Evolutionary conservation across 2,888 invertebrate genomes (phyloP).

Genomic region (Zygogramma bicolorata): DNA sequence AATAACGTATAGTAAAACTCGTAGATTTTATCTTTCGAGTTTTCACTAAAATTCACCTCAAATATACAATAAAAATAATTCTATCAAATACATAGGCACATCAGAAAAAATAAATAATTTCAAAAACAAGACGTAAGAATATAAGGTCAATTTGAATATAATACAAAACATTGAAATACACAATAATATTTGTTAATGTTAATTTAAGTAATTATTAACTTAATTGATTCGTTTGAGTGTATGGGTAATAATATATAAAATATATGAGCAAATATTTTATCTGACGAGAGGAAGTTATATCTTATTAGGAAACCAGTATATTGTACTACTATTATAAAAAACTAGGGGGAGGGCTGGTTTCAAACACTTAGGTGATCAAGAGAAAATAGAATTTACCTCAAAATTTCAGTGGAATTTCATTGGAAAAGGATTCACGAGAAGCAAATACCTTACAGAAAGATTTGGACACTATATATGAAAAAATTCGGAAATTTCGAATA

Average conservation of each 20-base stretch:
- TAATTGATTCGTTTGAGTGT: neutral
- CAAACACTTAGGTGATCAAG: neutral
- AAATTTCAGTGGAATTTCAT: no score
- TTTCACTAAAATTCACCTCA: constrained; percentile 29
- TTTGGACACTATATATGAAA: no score
- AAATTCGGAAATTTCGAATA: no score
- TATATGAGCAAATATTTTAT: neutral
- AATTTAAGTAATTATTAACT: neutral
- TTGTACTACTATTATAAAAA: constrained; percentile 12
- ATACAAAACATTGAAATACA: neutral
- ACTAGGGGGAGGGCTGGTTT: constrained; percentile 4
- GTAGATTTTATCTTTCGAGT: constrained; percentile 21
- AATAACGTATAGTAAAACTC: constrained; percentile 24
- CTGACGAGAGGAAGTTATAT: neutral
- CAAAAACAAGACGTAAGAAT: constrained; percentile 22
- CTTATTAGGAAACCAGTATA: neutral
- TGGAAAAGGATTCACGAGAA: no score
- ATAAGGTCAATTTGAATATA: neutral
- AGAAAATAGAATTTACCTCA: neutral
- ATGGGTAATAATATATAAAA: neutral
- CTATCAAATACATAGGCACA: constrained; percentile 45
- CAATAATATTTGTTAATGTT: neutral
- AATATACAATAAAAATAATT: constrained; percentile 37
- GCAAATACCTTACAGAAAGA: no score
- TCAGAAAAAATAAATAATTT: constrained; percentile 46